Evolutionary conservation across 23 tunicate species (phyloP).

Genomic region (Trididemnum nubilum): DNA sequence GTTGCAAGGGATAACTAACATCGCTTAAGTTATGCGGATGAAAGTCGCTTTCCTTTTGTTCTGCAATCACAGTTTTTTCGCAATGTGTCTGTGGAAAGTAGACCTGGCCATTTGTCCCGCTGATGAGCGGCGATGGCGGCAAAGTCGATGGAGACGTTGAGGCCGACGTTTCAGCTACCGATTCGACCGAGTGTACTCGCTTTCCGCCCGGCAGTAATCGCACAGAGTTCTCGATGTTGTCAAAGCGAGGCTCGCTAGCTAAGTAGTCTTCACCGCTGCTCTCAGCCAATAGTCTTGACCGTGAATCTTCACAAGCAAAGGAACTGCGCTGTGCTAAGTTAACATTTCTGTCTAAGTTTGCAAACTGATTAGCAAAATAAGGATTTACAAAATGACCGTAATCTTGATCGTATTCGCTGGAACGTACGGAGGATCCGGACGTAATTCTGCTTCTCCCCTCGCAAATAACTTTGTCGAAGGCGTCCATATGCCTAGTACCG

Average conservation of each 20-base stretch:
- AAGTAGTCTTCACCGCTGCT: not conserved
- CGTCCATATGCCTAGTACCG: not conserved
- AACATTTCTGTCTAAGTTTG: not conserved
- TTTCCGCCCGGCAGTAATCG: conserved; percentile 3
- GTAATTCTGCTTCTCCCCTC: not conserved
- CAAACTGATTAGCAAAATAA: not conserved
- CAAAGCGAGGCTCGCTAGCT: not conserved
- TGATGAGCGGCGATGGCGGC: conserved; percentile 14
- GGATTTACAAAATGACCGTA: not conserved
- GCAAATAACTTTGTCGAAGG: too few species aligned
- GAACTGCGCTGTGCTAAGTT: not conserved
- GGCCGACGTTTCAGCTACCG: conserved; percentile 43
- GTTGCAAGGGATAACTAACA: too few species aligned
- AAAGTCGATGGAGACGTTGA: conserved; percentile 50
- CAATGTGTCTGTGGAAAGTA: not conserved
- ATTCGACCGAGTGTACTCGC: conserved; percentile 56
- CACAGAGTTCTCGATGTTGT: conserved; percentile 3
- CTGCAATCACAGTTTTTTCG: conserved; percentile 13
- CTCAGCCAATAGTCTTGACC: not conserved
- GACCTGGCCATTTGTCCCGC: not conserved
- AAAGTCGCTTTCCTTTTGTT: too few species aligned
- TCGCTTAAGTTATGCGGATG: too few species aligned
- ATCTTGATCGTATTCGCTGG: conserved; percentile 21
- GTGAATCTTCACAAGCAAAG: not conserved
- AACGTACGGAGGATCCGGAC: not conserved